Conservation (phyloP, 1,140 invertebrate genomes). For the Epicauta chinensis region DNA sequence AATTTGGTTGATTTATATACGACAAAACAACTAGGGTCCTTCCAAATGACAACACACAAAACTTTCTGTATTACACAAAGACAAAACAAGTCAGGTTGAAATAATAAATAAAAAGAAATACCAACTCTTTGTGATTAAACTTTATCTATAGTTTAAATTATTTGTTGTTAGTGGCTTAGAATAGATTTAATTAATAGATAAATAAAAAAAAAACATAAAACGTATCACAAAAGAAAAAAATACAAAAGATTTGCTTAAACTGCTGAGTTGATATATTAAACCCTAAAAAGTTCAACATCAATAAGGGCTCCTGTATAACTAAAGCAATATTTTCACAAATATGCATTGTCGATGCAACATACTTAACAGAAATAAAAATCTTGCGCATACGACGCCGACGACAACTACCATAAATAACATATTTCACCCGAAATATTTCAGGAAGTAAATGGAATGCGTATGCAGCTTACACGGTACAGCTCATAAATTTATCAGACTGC, state of each 20-base stretch:
- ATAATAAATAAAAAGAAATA: too few species aligned
- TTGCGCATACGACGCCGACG: slow-evolving; percentile 19
- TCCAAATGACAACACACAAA: too few species aligned
- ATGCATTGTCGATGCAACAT: slow-evolving; percentile 24
- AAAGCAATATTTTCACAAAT: slow-evolving; percentile 18
- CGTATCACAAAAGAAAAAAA: slow-evolving; percentile 4
- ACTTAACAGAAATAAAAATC: slow-evolving; percentile 31
- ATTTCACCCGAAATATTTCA: slow-evolving; percentile 27
- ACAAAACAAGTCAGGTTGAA: too few species aligned
- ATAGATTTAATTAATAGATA: not conserved
- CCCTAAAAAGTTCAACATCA: slow-evolving; percentile 20
- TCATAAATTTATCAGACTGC: slow-evolving; percentile 29
- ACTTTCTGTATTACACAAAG: too few species aligned
- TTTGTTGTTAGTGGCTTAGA: not conserved
- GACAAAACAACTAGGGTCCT: too few species aligned
- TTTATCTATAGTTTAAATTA: not conserved
- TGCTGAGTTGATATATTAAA: slow-evolving; percentile 21
- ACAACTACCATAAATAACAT: slow-evolving; percentile 29
- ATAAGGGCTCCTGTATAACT: slow-evolving; percentile 20
- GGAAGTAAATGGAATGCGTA: slow-evolving; percentile 32
- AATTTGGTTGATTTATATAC: not conserved
- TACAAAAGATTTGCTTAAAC: slow-evolving; percentile 10
- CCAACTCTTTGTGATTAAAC: too few species aligned
- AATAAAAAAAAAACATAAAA: slow-evolving; percentile 5
- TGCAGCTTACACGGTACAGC: slow-evolving; percentile 29